A percentile compares a stretch with the other conserved stretches of the same genome.
phyloP scores from a whole-genome alignment of 1,140 invertebrate genomes.

The Pogonomyrmex barbatus region DNA sequence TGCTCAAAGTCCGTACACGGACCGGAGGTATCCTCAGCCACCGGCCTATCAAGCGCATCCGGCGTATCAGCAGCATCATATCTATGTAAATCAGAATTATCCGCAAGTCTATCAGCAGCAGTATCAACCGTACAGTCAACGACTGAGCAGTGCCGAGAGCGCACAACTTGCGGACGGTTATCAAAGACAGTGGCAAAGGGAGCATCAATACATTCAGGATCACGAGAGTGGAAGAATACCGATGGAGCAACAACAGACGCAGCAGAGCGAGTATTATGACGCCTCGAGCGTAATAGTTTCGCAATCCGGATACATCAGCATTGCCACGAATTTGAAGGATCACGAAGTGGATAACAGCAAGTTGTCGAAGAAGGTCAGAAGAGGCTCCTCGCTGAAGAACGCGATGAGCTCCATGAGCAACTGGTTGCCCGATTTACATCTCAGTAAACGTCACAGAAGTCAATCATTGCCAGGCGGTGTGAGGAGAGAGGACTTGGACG shows the following conservation, averaged over 20 bases:
- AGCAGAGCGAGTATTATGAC: conserved; percentile 85
- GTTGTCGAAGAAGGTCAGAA: conserved; percentile 89
- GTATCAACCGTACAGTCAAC: conserved; percentile 81
- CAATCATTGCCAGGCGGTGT: conserved; percentile 92
- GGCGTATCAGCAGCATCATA: conserved; percentile 77
- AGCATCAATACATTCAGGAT: conserved; percentile 82
- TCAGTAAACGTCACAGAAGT: conserved; percentile 92
- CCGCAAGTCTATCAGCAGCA: conserved; percentile 82
- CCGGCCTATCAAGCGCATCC: conserved; percentile 82
- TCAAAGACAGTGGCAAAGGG: conserved; percentile 82
- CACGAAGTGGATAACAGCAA: conserved; percentile 86
- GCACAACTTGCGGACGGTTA: conserved; percentile 80
- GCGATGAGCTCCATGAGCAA: conserved; percentile 93
- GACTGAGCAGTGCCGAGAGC: conserved; percentile 74
- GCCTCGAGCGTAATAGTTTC: conserved; percentile 90
- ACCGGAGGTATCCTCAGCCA: conserved; percentile 86
- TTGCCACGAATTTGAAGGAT: conserved; percentile 89
- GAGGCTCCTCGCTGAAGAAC: conserved; percentile 90
- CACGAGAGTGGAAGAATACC: conserved; percentile 75
- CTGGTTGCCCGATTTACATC: conserved; percentile 93
- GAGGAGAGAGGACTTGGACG: conserved; percentile 87
- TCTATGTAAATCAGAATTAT: conserved; percentile 82
- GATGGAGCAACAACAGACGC: conserved; percentile 86
- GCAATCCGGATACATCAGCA: conserved; percentile 93
- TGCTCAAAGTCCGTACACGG: conserved; percentile 87